phyloP scores from a whole-genome alignment of 1,140 invertebrate species.

The Brachionus rotundiformis region DNA sequence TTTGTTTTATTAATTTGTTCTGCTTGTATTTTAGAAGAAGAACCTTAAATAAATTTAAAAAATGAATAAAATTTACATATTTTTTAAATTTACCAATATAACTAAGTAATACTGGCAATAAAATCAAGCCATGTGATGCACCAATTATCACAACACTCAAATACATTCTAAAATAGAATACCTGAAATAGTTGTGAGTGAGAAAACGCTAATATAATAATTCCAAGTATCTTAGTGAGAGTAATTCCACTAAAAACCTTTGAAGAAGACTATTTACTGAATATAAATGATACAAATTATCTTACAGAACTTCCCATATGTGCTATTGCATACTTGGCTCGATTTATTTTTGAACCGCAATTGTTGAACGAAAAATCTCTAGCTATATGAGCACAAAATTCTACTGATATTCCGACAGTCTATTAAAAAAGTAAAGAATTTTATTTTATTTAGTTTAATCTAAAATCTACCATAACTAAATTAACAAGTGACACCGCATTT shows the following conservation, averaged over 20 bases:
- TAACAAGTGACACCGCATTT: constrained; percentile 88
- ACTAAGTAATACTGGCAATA: constrained; percentile 85
- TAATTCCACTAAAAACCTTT: constrained; percentile 86
- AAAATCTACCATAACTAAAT: constrained; percentile 84
- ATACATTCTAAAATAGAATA: constrained; percentile 96
- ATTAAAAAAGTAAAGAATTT: neutral
- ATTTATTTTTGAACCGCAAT: constrained; percentile 67
- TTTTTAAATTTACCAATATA: constrained; percentile 82
- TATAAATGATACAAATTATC: constrained; percentile 53
- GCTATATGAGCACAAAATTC: constrained; percentile 91
- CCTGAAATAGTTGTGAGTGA: constrained; percentile 86
- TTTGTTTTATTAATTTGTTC: too few relatives aligned
- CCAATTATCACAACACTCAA: constrained; percentile 84
- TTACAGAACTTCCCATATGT: constrained; percentile 82
- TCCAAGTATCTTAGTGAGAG: constrained; percentile 86
- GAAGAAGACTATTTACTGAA: neutral
- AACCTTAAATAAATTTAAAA: too few relatives aligned
- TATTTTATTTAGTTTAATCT: neutral
- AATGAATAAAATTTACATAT: too few relatives aligned
- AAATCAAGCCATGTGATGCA: constrained; percentile 82
- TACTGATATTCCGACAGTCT: constrained; percentile 86
- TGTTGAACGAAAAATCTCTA: constrained; percentile 74
- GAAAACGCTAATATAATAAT: constrained; percentile 86
- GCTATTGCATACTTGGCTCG: constrained; percentile 74
- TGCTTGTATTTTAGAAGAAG: too few relatives aligned